Percentiles rank a stretch among this genome's conserved stretches.
These are phyloP conservation scores for Auanema sp. DNA, from an alignment of 2,888 invertebrate species.

Conservation along the genomic window DNA sequence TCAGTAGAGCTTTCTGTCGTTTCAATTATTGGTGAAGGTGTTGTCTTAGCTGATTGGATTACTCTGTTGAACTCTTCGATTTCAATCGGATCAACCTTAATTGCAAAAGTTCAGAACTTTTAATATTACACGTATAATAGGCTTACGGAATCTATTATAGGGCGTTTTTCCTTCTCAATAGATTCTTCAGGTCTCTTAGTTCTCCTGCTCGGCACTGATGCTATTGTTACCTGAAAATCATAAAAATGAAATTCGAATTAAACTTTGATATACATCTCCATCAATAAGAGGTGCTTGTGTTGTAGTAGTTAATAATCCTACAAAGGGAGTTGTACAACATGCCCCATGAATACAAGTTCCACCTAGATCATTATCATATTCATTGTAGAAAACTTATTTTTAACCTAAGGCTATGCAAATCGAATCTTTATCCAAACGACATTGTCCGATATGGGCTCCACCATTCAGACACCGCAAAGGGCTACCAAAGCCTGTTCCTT, in stretches of 20 bases:
- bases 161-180: too few species aligned
- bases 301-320: slow-evolving; percentile 22
- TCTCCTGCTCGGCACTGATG: background rate
- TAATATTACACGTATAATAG: too few species aligned
- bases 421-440: slow-evolving; percentile 35
- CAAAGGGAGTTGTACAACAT: slow-evolving; percentile 51
- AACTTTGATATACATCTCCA: slow-evolving; percentile 7
- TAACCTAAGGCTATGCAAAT: slow-evolving; percentile 42
- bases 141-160: too few species aligned
- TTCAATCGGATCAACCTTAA: slow-evolving; percentile 22
- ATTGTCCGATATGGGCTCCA: slow-evolving; percentile 50
- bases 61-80: slow-evolving; percentile 27
- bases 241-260: background rate
- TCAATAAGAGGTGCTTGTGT: slow-evolving; percentile 22
- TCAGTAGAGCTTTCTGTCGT: background rate
- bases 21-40: background rate
- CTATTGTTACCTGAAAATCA: background rate
- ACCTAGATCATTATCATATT: slow-evolving; percentile 16
- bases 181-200: too few species aligned
- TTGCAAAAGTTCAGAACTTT: too few species aligned
- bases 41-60: background rate
- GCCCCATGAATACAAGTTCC: slow-evolving; percentile 45
- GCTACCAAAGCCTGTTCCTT: slow-evolving; percentile 37
- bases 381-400: too few species aligned
- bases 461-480: slow-evolving; percentile 44